Base-by-base conservation (phyloP, 2,888 invertebrate genomes). In the Neria commutata region DNA sequence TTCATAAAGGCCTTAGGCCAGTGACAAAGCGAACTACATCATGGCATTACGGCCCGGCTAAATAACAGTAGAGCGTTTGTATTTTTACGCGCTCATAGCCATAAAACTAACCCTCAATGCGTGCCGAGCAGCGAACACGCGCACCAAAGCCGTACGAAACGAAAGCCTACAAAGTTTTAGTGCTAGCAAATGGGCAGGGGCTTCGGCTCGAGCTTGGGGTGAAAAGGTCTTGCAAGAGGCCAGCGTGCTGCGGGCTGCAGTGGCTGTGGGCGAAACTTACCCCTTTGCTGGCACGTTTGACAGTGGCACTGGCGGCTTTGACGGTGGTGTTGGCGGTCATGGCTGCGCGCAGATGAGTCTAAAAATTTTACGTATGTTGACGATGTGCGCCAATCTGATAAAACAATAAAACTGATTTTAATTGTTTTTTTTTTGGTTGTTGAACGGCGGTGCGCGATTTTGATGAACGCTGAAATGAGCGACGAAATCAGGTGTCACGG, bases 221-320 rank as follows among this genome's bases (percentile, higher is more conserved):
- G n/a, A n/a, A n/a, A n/a, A n/a, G n/a, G n/a, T n/a, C n/a, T n/a
- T n/a, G n/a, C n/a, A n/a, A n/a, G n/a, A n/a, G n/a, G n/a, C n/a
- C n/a, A n/a, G n/a, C n/a, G n/a, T n/a, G n/a, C n/a, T n/a, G n/a
- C n/a, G n/a, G n/a, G n/a, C n/a, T n/a, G n/a, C n/a, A n/a, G n/a
- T n/a, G n/a, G 10, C 24, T 47, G 34, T 51, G 24, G n/a, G 48
- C 48, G 25, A 23, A 52, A 71, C 73, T 74, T 73, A 72, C 71
- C 71, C 74, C 71, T 64, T 74, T 74, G 25, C 40, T 1, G 25
- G 52, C 21, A 25, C 52, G 50, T 3, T 37, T 51, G 21, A 50
- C 23, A n/a, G 29, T 19, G 23, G 5, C 17, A 4, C 14, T 37
- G 23, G 19, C 37, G 21, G n/a, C n/a, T n/a, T n/a, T n/a, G n/a